Evolutionary conservation across 2,113 vertebrate genomes (phyloP).

Genomic region (Apeltes quadracus): DNA sequence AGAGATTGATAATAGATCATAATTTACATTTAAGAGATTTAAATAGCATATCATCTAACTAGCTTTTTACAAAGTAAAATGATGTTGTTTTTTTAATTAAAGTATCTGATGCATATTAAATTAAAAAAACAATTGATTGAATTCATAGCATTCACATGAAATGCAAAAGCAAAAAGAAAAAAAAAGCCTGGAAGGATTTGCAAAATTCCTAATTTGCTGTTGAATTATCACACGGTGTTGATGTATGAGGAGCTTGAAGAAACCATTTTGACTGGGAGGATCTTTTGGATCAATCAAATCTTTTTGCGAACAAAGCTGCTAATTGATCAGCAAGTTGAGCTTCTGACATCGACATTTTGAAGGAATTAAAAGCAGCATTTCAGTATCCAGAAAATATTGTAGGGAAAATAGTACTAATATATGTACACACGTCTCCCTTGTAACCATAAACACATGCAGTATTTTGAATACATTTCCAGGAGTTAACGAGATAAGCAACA

Average conservation of each 20-base stretch:
- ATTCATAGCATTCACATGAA: conserved; percentile 19
- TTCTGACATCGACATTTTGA: not conserved
- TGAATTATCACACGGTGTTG: conserved; percentile 45
- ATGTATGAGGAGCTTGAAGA: conserved; percentile 16
- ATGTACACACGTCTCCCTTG: not conserved
- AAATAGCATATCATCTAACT: no score
- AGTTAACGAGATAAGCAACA: conserved; percentile 27
- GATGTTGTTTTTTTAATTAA: not conserved
- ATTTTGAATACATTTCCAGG: conserved; percentile 2
- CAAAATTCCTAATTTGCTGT: conserved; percentile 42
- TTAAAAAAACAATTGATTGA: conserved; percentile 4
- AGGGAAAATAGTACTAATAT: not conserved
- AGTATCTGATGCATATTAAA: not conserved
- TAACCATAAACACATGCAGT: not conserved
- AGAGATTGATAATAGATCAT: not conserved
- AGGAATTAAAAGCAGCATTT: not conserved
- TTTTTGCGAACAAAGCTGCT: conserved; percentile 26
- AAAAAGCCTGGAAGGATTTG: conserved; percentile 8
- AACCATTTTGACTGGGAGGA: conserved; percentile 28
- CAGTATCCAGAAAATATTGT: not conserved
- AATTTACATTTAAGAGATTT: no score
- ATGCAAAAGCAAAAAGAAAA: conserved; percentile 14
- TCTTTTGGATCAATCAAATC: conserved; percentile 17
- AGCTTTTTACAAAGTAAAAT: no score
- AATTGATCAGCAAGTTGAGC: not conserved